phyloP scores from a whole-genome alignment of 2,113 vertebrate species.

The Mesocricetus auratus region DNA sequence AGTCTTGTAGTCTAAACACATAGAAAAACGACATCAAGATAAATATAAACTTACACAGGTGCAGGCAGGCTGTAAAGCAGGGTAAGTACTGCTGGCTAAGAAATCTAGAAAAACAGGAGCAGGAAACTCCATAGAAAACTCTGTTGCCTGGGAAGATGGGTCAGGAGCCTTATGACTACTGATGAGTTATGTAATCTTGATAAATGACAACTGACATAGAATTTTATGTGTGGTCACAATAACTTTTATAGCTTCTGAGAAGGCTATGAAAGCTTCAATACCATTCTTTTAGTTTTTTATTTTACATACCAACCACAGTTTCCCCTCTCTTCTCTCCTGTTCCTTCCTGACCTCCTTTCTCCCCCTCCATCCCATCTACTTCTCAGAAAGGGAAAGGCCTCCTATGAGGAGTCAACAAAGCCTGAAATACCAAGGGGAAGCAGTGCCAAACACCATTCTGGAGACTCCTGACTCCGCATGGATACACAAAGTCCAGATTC shows the following conservation, averaged over 20 bases:
- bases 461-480: neutral
- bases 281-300: too few species aligned
- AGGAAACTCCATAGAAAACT: neutral
- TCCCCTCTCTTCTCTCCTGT: too few species aligned
- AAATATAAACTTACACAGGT: neutral
- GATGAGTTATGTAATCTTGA: neutral
- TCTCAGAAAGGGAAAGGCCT: too few species aligned
- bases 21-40: neutral
- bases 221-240: neutral
- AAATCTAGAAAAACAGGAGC: neutral
- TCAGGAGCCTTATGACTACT: neutral
- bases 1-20: neutral
- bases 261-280: neutral
- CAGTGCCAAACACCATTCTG: neutral
- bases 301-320: too few species aligned
- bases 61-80: neutral
- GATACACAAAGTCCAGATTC: neutral
- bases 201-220: neutral
- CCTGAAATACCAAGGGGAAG: too few species aligned
- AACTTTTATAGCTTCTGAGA: neutral
- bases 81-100: neutral
- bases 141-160: neutral
- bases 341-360: too few species aligned
- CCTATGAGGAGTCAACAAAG: too few species aligned
- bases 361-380: too few species aligned